Percentiles rank a stretch among this genome's conserved stretches.
Conservation (phyloP, 2,797 vertebrate species). For the Loris lydekkerianus region DNA sequence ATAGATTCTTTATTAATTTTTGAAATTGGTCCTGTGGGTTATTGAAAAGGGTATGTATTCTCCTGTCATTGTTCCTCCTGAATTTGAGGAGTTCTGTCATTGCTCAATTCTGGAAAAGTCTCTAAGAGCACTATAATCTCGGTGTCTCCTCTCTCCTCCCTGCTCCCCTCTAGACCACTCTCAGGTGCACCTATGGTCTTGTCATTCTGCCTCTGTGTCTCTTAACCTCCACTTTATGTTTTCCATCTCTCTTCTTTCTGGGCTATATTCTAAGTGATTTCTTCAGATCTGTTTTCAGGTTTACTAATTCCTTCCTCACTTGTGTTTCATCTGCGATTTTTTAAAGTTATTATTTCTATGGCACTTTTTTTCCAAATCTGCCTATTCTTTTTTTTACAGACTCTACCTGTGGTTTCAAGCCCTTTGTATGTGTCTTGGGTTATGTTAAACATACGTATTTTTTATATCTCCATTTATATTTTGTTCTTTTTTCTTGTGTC, state of each 20-base stretch:
- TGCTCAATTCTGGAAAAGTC: neutral
- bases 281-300: constrained; percentile 23
- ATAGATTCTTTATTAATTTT: neutral
- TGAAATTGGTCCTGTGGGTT: neutral
- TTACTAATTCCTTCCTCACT: constrained; percentile 55
- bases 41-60: neutral
- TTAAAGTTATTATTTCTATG: neutral
- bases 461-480: constrained; percentile 33
- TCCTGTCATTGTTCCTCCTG: neutral
- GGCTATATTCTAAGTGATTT: neutral
- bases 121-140: neutral
- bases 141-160: neutral
- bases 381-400: neutral
- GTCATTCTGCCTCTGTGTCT: neutral
- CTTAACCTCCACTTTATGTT: neutral
- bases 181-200: neutral
- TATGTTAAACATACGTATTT: neutral
- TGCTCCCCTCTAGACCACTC: neutral
- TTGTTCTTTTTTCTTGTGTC: constrained; percentile 1
- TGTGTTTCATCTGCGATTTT: neutral
- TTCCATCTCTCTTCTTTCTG: constrained; percentile 25
- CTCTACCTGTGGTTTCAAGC: neutral
- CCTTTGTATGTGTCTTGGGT: neutral
- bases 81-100: neutral
- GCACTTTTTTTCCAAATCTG: constrained; percentile 25